These are phyloP conservation scores for Erinaceus europaeus DNA, from an alignment of 2,113 vertebrate species.

Conservation along the genomic window DNA sequence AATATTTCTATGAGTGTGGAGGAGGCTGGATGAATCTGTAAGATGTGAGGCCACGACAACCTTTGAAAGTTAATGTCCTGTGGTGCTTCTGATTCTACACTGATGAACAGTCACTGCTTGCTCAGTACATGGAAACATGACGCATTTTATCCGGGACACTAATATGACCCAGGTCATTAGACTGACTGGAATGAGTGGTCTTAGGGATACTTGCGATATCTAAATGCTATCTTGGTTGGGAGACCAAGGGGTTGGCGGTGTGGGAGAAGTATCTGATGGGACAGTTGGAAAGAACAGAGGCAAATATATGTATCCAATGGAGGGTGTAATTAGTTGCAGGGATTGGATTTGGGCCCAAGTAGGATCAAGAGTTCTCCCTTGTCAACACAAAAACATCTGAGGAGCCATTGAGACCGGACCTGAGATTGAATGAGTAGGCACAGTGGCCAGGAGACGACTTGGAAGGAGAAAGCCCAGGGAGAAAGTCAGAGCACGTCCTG, in stretches of 20 bases:
- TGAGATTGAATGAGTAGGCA: neutral
- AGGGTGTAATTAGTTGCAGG: neutral
- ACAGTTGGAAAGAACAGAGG: neutral
- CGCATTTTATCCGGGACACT: neutral
- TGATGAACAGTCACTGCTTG: neutral
- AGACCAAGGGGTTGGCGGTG: neutral
- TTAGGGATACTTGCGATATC: neutral
- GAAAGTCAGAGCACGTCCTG: neutral
- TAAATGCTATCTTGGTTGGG: neutral
- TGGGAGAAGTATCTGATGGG: neutral
- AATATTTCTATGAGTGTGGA: too few relatives aligned
- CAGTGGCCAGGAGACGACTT: neutral
- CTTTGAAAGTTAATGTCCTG: too few relatives aligned
- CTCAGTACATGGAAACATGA: neutral
- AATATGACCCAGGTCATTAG: neutral
- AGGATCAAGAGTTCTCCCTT: neutral
- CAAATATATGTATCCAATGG: neutral
- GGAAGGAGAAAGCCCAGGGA: too few relatives aligned
- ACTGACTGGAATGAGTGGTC: neutral
- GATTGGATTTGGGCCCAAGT: neutral
- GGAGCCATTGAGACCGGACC: neutral
- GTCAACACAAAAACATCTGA: neutral
- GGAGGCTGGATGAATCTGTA: neutral
- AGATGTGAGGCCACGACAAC: neutral
- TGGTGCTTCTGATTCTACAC: too few relatives aligned